A percentile compares a stretch with the other conserved stretches of the same genome.
Conservation (phyloP, 1,140 invertebrate species). For the Oryzaephilus surinamensis region DNA sequence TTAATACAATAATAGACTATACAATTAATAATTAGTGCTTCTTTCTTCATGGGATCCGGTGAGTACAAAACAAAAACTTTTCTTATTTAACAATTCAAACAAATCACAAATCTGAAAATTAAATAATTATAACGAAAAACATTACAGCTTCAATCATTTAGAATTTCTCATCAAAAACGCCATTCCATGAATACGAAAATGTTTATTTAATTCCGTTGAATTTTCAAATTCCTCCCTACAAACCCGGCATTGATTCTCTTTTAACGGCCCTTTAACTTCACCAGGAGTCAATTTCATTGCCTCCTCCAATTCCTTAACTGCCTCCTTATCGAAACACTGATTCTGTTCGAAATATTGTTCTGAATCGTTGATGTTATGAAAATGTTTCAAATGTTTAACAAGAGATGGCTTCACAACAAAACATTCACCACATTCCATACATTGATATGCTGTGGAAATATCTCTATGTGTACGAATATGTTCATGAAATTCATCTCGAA, state of each 20-base stretch:
- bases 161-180: slow-evolving; percentile 50
- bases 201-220: slow-evolving; percentile 44
- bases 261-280: slow-evolving; percentile 36
- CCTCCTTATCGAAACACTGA: slow-evolving; percentile 42
- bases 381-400: slow-evolving; percentile 50
- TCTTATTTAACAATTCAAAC: no score
- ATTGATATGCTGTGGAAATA: slow-evolving; percentile 48
- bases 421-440: slow-evolving; percentile 56
- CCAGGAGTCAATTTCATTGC: slow-evolving; percentile 27
- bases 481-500: slow-evolving; percentile 37
- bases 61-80: no score
- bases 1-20: no score
- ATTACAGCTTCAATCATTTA: no score
- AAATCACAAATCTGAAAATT: no score
- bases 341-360: slow-evolving; percentile 46
- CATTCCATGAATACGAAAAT: slow-evolving; percentile 56
- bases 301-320: slow-evolving; percentile 38
- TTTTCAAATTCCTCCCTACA: slow-evolving; percentile 50
- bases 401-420: slow-evolving; percentile 54
- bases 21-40: no score
- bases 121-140: no score
- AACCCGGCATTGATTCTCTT: slow-evolving; percentile 53
- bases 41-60: no score
- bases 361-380: slow-evolving; percentile 46
- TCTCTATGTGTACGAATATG: slow-evolving; percentile 47